phyloP scores from a whole-genome alignment of 2,888 invertebrate genomes.

The Drosophila sordidula region DNA sequence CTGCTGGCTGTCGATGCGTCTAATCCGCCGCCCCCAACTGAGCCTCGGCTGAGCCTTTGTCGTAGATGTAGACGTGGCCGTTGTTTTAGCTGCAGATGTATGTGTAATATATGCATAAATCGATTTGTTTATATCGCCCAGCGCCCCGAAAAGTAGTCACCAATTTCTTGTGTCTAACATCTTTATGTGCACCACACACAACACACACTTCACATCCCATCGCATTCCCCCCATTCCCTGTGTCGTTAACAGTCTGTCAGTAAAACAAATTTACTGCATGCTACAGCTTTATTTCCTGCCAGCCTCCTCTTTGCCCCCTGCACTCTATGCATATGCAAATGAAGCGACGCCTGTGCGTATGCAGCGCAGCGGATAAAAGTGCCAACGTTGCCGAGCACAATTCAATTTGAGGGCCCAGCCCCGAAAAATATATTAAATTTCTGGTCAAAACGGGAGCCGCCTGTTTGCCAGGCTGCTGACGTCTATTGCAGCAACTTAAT shows the following conservation, averaged over 20 bases:
- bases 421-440: conserved; percentile 36
- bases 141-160: conserved; percentile 30
- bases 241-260: conserved; percentile 50
- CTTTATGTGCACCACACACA: conserved; percentile 31
- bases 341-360: conserved; percentile 36
- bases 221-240: not conserved
- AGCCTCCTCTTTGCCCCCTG: not conserved
- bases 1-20: conserved; percentile 12
- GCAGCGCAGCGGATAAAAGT: conserved; percentile 26
- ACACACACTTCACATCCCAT: not conserved
- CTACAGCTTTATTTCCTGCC: conserved; percentile 1
- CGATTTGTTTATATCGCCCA: conserved; percentile 56
- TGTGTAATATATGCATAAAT: conserved; percentile 56
- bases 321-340: conserved; percentile 56
- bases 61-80: not conserved
- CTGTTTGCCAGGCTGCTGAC: conserved; percentile 14
- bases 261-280: conserved; percentile 45
- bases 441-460: conserved; percentile 6
- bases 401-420: conserved; percentile 35
- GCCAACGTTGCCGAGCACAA: conserved; percentile 20
- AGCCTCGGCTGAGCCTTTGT: no score
- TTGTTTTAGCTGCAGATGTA: conserved; percentile 3
- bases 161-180: conserved; percentile 52
- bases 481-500: conserved; percentile 27
- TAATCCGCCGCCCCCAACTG: not conserved